A percentile compares a stretch with the other conserved stretches of the same genome.
These are phyloP conservation scores for Leguminivora glycinivorella DNA, from an alignment of 1,140 invertebrate genomes.

Conservation along the genomic window DNA sequence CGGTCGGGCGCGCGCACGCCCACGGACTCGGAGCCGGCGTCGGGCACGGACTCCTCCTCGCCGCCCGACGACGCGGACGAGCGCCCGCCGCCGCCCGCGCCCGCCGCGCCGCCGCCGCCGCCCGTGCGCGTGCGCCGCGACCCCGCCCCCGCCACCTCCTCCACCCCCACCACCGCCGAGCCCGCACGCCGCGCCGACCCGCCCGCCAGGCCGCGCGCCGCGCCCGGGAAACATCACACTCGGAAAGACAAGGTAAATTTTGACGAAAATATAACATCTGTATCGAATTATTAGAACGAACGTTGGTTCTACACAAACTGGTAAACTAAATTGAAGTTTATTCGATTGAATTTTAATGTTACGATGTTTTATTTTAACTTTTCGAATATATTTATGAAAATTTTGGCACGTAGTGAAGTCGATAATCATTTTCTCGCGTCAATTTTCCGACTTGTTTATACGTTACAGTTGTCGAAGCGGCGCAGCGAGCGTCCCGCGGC, in stretches of 20 bases:
- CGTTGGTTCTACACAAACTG: too few species aligned
- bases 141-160: too few species aligned
- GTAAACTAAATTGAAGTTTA: too few species aligned
- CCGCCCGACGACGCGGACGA: slow-evolving; percentile 37
- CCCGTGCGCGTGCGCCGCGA: slow-evolving; percentile 29
- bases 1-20: slow-evolving; percentile 33
- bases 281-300: too few species aligned
- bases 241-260: slow-evolving; percentile 39
- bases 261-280: too few species aligned
- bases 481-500: slow-evolving; percentile 31
- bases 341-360: too few species aligned
- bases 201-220: slow-evolving; percentile 1
- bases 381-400: too few species aligned
- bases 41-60: slow-evolving; percentile 44
- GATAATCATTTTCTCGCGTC: too few species aligned
- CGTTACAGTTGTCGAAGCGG: slow-evolving; percentile 29
- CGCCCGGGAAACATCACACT: slow-evolving; percentile 32
- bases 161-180: too few species aligned
- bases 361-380: too few species aligned
- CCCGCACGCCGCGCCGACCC: slow-evolving; percentile 28
- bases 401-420: too few species aligned
- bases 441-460: too few species aligned
- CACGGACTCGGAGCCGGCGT: slow-evolving; percentile 43
- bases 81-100: slow-evolving; percentile 19
- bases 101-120: slow-evolving; percentile 22